phyloP scores from a whole-genome alignment of 2,797 vertebrate species.

The Falco columbarius region DNA sequence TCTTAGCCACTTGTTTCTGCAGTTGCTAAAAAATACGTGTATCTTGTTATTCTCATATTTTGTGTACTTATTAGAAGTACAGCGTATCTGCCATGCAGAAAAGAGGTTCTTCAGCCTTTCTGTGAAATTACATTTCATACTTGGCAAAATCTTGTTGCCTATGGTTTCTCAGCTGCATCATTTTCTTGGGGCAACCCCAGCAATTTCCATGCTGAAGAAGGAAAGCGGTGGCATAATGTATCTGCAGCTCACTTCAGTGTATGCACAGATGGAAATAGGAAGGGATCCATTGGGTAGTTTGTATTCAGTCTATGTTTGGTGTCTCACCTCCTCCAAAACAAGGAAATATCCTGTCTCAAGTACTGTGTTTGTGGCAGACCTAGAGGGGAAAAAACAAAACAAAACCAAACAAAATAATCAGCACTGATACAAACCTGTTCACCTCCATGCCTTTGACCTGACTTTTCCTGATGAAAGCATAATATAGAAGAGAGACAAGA shows the following conservation, averaged over 20 bases:
- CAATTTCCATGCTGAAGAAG: not conserved
- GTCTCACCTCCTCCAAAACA: not conserved
- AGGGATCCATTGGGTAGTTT: not conserved
- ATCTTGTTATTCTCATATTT: not conserved
- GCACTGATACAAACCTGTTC: not conserved
- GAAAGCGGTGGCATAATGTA: not conserved
- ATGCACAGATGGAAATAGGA: not conserved
- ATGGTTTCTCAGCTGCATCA: not conserved
- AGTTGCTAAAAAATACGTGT: not conserved
- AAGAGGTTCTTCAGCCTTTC: not conserved
- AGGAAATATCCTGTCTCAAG: not conserved
- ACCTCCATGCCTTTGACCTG: not conserved
- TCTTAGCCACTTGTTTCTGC: not conserved
- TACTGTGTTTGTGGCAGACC: not conserved
- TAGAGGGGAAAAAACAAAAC: not conserved
- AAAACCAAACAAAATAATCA: not conserved
- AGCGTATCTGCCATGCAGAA: not conserved
- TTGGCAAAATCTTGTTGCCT: not conserved
- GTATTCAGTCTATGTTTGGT: not conserved
- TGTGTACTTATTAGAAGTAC: not conserved
- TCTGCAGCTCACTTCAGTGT: not conserved
- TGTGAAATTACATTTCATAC: slow-evolving; percentile 18
- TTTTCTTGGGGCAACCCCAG: not conserved
- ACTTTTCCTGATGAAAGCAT: not conserved
- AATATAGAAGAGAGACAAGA: not conserved